A percentile compares a stretch with the other conserved stretches of the same genome.
Evolutionary conservation across 2,113 vertebrate species (phyloP).

Genomic region (Cygnus atratus): DNA sequence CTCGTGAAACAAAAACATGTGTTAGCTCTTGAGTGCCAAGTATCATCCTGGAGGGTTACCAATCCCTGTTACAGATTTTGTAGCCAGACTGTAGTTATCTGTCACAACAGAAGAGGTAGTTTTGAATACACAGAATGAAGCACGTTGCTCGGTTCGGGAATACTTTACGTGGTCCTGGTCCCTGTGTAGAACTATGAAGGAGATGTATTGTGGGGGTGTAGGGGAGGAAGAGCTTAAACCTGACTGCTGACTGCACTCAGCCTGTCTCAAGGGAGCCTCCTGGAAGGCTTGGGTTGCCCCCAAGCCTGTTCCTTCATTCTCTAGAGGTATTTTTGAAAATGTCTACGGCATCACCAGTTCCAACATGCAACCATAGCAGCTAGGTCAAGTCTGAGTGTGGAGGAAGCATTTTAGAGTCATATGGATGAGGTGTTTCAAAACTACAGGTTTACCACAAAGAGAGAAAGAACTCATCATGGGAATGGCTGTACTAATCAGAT

Average conservation of each 20-base stretch:
- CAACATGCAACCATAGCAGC: neutral
- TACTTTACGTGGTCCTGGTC: neutral
- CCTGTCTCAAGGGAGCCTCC: fast-evolving
- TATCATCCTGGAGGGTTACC: conserved; percentile 63
- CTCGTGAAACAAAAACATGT: conserved; percentile 64
- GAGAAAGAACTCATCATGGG: neutral
- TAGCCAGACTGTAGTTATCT: conserved; percentile 60
- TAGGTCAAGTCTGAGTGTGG: neutral
- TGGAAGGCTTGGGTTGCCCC: neutral
- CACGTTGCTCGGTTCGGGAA: conserved; percentile 32
- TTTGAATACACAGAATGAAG: conserved; percentile 32
- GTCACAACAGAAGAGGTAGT: conserved; percentile 52
- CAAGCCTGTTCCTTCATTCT: neutral
- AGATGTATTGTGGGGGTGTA: neutral
- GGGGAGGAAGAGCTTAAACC: neutral
- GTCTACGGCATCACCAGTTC: neutral
- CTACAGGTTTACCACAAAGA: neutral
- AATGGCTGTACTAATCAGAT: conserved; percentile 23
- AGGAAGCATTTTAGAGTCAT: neutral
- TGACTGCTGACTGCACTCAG: neutral
- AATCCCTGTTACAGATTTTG: conserved; percentile 34
- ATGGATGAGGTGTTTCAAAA: neutral
- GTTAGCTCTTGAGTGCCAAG: conserved; percentile 59
- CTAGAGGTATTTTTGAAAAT: neutral
- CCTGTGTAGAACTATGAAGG: neutral